A percentile compares a stretch with the other conserved stretches of the same genome.
Conservation (phyloP, 2,113 vertebrate species). For the Sturnus vulgaris region DNA sequence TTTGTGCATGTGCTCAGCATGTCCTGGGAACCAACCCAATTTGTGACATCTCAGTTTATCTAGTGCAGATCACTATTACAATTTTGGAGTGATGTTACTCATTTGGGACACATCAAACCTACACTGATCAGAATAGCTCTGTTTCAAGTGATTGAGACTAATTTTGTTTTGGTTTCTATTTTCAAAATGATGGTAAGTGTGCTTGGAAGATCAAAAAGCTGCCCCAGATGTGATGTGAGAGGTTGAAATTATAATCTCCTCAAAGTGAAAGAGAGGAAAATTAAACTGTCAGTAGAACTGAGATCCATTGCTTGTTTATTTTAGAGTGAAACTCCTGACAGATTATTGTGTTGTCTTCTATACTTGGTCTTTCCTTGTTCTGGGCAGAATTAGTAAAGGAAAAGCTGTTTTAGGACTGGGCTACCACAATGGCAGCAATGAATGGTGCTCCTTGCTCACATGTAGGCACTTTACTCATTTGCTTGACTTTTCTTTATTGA, state of each 20-base stretch:
- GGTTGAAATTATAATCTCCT: not conserved
- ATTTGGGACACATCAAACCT: not conserved
- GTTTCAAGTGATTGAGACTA: not conserved
- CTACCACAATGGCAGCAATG: not conserved
- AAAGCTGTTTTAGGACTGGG: not conserved
- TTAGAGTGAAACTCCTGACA: not conserved
- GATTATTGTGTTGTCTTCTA: not conserved
- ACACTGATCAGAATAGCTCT: not conserved
- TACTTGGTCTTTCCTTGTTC: not conserved
- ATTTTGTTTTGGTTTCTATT: not conserved
- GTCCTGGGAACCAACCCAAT: not conserved
- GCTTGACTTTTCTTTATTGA: not conserved
- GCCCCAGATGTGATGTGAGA: not conserved
- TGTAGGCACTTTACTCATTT: not conserved
- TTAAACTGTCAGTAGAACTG: not conserved
- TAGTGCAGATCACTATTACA: not conserved
- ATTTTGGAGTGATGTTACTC: not conserved
- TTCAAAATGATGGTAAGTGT: not conserved
- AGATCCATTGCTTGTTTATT: not conserved
- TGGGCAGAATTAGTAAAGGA: not conserved
- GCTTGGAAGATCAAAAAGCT: not conserved
- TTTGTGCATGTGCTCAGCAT: not conserved
- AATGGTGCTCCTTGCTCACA: not conserved
- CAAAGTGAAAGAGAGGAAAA: not conserved
- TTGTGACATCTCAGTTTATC: not conserved